phyloP scores from a whole-genome alignment of 2,113 vertebrate species.

The Pardalotus punctatus region DNA sequence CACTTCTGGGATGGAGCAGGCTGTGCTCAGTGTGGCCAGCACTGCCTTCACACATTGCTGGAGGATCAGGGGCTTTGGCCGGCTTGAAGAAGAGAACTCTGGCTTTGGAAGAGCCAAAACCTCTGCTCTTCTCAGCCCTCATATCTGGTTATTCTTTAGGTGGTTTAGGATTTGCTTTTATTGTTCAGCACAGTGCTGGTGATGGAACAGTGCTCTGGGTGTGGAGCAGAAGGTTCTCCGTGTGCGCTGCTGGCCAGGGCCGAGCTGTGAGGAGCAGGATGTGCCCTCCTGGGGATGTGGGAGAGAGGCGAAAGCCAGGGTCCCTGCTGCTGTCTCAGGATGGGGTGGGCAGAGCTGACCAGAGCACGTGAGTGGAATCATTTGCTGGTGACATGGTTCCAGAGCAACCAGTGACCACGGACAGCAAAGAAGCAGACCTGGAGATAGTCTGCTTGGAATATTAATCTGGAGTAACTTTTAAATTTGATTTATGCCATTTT shows the following conservation, averaged over 20 bases:
- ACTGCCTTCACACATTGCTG: neutral
- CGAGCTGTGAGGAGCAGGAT: neutral
- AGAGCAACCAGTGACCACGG: neutral
- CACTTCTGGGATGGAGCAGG: neutral
- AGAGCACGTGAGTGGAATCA: neutral
- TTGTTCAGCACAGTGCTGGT: neutral
- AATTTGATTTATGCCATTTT: neutral
- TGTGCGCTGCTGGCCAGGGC: neutral
- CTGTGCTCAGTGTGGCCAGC: neutral
- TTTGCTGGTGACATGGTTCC: neutral
- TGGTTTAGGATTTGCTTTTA: neutral
- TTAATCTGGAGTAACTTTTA: neutral
- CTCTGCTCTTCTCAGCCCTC: neutral
- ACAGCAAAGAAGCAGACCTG: neutral
- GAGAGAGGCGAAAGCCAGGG: accelerated
- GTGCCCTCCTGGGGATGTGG: neutral
- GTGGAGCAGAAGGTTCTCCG: neutral
- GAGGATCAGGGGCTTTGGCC: neutral
- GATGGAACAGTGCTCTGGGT: neutral
- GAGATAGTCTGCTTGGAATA: neutral
- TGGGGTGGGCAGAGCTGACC: neutral
- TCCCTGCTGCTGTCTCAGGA: neutral
- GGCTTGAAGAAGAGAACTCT: neutral
- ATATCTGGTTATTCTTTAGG: neutral
- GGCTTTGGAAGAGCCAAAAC: neutral